phyloP scores from a whole-genome alignment of 2,113 vertebrate species.

The Ariopsis seemanni region DNA sequence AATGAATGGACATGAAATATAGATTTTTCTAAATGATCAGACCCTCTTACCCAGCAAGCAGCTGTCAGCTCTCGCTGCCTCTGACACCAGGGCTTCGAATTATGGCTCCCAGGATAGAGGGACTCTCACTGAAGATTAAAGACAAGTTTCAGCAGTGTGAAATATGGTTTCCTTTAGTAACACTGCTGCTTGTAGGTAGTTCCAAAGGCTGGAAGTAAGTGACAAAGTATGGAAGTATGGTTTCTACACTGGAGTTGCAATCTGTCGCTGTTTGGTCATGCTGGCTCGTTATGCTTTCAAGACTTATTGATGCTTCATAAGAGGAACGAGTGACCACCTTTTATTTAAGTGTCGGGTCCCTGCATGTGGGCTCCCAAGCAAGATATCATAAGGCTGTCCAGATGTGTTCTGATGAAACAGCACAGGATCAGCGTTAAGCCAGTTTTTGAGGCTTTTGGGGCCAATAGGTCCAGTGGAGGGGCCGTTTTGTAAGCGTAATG shows the following conservation, averaged over 20 bases:
- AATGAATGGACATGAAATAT: conserved; percentile 49
- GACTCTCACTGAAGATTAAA: conserved; percentile 53
- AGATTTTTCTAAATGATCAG: conserved; percentile 53
- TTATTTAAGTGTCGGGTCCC: conserved; percentile 6
- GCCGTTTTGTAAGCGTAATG: conserved; percentile 31
- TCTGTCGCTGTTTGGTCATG: conserved; percentile 14
- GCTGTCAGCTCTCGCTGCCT: conserved; percentile 40
- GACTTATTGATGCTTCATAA: neutral
- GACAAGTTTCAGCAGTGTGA: conserved; percentile 47
- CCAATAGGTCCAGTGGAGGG: neutral
- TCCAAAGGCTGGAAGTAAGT: conserved; percentile 6
- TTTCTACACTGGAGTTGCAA: neutral
- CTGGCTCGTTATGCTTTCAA: conserved; percentile 30
- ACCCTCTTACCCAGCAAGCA: conserved; percentile 34
- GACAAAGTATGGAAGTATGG: conserved; percentile 23
- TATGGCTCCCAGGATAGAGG: conserved; percentile 47
- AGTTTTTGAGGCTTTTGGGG: conserved; percentile 2
- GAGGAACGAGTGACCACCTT: neutral
- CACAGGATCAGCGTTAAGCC: neutral
- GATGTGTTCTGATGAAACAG: neutral
- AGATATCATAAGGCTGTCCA: neutral
- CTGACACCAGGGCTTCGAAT: conserved; percentile 51
- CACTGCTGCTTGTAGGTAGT: conserved; percentile 16
- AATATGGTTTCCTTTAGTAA: conserved; percentile 39
- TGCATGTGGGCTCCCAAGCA: neutral